Evolutionary conservation across 2,888 invertebrate genomes (phyloP).

Genomic region (Stenodera caucasica): DNA sequence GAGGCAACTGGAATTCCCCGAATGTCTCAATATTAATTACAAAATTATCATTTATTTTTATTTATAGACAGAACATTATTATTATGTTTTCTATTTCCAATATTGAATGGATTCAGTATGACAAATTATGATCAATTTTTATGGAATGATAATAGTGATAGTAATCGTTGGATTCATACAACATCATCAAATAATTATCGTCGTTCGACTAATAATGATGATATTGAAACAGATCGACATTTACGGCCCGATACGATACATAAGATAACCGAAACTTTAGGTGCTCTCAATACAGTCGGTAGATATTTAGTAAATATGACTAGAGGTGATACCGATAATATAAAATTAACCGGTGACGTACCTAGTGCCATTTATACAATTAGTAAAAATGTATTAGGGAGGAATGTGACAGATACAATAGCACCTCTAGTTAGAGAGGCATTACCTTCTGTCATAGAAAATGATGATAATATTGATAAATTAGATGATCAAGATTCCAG

Average conservation of each 20-base stretch:
- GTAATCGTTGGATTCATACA: conserved; percentile 39
- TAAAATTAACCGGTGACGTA: conserved; percentile 58
- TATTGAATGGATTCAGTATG: conserved; percentile 32
- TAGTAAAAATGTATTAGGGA: conserved; percentile 76
- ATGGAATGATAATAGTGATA: conserved; percentile 33
- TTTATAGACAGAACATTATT: conserved; percentile 41
- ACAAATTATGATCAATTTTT: conserved; percentile 42
- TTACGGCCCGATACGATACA: conserved; percentile 55
- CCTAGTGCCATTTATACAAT: conserved; percentile 78
- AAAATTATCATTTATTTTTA: conserved; percentile 12
- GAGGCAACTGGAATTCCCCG: conserved; percentile 36
- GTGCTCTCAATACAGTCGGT: conserved; percentile 84
- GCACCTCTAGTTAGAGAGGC: conserved; percentile 69
- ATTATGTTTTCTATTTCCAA: conserved; percentile 37
- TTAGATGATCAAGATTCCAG: conserved; percentile 60
- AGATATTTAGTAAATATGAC: conserved; percentile 84
- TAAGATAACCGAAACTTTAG: conserved; percentile 65
- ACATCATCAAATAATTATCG: conserved; percentile 37
- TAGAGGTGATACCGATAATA: conserved; percentile 53
- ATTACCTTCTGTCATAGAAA: conserved; percentile 46
- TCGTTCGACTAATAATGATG: conserved; percentile 16
- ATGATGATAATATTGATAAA: conserved; percentile 34
- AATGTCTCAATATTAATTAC: conserved; percentile 14
- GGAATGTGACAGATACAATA: conserved; percentile 79
- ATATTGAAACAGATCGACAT: conserved; percentile 47